Evolutionary conservation across 2,888 invertebrate species (phyloP).

Genomic region (Papilio elwesi): DNA sequence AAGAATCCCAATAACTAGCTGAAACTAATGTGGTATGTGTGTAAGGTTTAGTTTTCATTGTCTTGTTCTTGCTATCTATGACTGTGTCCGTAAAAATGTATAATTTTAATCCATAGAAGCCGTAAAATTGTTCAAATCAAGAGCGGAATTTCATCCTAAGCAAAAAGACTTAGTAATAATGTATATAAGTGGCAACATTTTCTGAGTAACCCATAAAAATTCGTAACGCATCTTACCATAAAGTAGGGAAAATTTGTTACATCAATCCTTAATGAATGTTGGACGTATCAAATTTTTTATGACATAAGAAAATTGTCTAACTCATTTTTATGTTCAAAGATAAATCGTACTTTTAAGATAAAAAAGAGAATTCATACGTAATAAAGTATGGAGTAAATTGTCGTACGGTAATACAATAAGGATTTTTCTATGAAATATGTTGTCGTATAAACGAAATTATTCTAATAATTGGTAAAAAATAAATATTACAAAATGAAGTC

Average conservation of each 20-base stretch:
- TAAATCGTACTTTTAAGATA: neutral
- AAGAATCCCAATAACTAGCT: too few species aligned
- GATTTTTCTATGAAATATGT: neutral
- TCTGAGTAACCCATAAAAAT: conserved; percentile 3
- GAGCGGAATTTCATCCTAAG: neutral
- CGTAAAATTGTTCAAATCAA: neutral
- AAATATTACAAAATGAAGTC: too few species aligned
- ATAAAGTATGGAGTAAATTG: neutral
- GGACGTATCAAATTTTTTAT: conserved; percentile 14
- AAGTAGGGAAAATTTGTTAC: conserved; percentile 1
- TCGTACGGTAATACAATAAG: neutral
- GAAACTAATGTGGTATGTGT: too few species aligned
- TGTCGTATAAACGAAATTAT: conserved; percentile 41
- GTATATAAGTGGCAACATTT: neutral
- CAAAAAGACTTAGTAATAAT: neutral
- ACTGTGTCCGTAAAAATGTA: too few species aligned
- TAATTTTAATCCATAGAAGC: neutral
- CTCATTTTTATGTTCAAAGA: neutral
- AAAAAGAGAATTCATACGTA: neutral
- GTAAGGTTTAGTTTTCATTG: too few species aligned
- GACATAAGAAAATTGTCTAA: conserved; percentile 1
- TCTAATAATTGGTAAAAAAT: too few species aligned
- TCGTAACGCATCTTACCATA: conserved; percentile 9
- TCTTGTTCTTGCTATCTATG: too few species aligned
- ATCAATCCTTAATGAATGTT: conserved; percentile 15